Percentiles rank a stretch among this genome's conserved stretches.
These are phyloP conservation scores for Ochlodes sylvanus DNA, from an alignment of 2,888 invertebrate genomes.

Conservation along the genomic window DNA sequence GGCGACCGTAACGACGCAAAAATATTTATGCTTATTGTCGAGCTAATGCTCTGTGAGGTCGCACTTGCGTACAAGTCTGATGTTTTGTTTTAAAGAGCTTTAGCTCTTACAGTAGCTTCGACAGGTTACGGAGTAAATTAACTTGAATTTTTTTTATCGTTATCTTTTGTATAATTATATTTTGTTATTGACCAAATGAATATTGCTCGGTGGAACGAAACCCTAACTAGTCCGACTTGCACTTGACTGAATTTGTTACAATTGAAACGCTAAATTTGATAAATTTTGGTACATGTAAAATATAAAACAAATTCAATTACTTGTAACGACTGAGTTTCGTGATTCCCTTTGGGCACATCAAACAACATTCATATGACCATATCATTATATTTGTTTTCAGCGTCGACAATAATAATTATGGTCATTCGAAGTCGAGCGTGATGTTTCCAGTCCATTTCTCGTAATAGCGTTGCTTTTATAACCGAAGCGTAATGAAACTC, in stretches of 20 bases:
- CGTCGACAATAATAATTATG: slow-evolving; percentile 76
- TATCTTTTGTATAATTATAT: too few species aligned
- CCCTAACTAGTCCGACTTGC: too few species aligned
- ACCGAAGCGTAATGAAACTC: slow-evolving; percentile 81
- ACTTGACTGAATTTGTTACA: too few species aligned
- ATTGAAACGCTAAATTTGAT: too few species aligned
- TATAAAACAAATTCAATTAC: neutral
- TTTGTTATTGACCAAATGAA: too few species aligned
- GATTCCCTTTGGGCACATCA: slow-evolving; percentile 48
- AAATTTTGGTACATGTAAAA: neutral
- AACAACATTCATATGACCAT: slow-evolving; percentile 51
- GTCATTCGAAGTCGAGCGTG: slow-evolving; percentile 75
- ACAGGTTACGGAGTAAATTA: neutral
- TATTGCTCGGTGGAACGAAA: too few species aligned
- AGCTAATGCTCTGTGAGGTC: slow-evolving; percentile 75
- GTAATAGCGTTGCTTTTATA: slow-evolving; percentile 79
- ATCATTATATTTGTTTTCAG: slow-evolving; percentile 45
- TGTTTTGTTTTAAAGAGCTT: slow-evolving; percentile 1
- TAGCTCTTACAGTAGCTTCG: neutral
- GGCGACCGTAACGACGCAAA: slow-evolving; percentile 77
- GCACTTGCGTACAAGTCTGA: slow-evolving; percentile 49
- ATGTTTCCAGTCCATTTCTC: slow-evolving; percentile 81
- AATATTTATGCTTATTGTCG: slow-evolving; percentile 84
- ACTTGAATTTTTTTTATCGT: neutral
- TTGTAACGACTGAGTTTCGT: slow-evolving; percentile 3